phyloP scores from a whole-genome alignment of 2,888 invertebrate genomes.

The Phanerotoma sp. region DNA sequence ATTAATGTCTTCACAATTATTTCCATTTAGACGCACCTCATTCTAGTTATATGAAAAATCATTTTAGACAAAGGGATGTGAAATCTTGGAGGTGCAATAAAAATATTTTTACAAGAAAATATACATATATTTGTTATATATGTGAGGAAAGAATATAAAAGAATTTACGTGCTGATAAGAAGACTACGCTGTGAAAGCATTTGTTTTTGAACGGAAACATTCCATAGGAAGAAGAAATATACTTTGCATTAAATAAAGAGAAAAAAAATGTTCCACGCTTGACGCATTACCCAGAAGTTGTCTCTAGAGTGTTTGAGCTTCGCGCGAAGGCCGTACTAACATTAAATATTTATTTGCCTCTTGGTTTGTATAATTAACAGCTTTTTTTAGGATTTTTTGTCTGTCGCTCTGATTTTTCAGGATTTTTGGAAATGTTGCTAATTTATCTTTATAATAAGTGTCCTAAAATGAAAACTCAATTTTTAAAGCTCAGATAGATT shows the following conservation, averaged over 20 bases:
- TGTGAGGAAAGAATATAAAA: too few relatives aligned
- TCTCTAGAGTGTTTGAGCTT: too few relatives aligned
- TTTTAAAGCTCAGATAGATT: too few relatives aligned
- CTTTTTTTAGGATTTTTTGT: too few relatives aligned
- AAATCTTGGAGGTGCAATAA: neutral
- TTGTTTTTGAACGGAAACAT: neutral
- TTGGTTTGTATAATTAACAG: too few relatives aligned
- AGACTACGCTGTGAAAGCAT: neutral
- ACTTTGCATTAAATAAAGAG: neutral
- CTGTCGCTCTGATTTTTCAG: too few relatives aligned
- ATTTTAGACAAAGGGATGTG: neutral
- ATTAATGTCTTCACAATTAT: neutral
- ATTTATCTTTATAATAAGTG: too few relatives aligned
- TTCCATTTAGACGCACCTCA: neutral
- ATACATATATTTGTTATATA: neutral
- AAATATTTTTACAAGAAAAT: neutral
- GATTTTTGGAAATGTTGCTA: too few relatives aligned
- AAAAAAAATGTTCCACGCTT: constrained; percentile 3
- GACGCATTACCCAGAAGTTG: neutral
- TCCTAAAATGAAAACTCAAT: too few relatives aligned
- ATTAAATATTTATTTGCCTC: too few relatives aligned
- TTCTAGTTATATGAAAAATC: neutral
- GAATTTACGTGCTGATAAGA: neutral
- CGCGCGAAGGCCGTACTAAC: too few relatives aligned
- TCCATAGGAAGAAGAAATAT: neutral